Evolutionary conservation across 2,113 vertebrate genomes (phyloP), one percentile per base, ranked within the genome.

Genomic region (Stigmatopora nigra): DNA sequence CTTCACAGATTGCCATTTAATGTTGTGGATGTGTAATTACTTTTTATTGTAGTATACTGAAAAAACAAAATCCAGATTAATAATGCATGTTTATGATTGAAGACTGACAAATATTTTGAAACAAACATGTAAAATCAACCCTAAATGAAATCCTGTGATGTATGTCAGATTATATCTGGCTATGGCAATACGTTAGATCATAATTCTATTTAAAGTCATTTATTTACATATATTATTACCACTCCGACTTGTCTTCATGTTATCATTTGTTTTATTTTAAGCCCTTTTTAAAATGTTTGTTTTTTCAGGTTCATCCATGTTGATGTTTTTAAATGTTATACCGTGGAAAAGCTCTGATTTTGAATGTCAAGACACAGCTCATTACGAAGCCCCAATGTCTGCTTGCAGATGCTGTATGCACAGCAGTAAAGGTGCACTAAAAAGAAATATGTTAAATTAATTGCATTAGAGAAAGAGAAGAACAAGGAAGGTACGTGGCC

Each of bases 381-480:
- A 48, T 48, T 31, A 48, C 17, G 45, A 31, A 63, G 61, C 20
- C 48, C 14, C 14, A 17, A 14, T 25, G 22, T 56, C 14, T 47
- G 22, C 31, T 17, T 7, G 25, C 25, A 48, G 22, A 46, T 19
- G 14, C 11, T 45, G 31, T 22, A 13, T 48, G 20, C 15, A 46
- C 61, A 17, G 22, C 46, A n/a, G 15, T 49, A 31, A 48, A 63
- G 5, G 45, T 22, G 22, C 45, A 17, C 61, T 35, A 17, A 48
- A 62, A 62, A 11, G 20, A 14, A 62, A 62, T 20, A 62, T 62
- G 61, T 62, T 62, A 20, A 20, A 62, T 48, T 62, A 20, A 63
- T 17, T 63, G 7, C 20, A 9, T 15, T 31, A 48, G 13, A 63
- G 45, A 48, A 22, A 25, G 31, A 16, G 45, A 48, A 35, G 61